These are phyloP conservation scores for Notolabrus celidotus DNA, from an alignment of 2,797 vertebrate genomes.

Conservation along the genomic window DNA sequence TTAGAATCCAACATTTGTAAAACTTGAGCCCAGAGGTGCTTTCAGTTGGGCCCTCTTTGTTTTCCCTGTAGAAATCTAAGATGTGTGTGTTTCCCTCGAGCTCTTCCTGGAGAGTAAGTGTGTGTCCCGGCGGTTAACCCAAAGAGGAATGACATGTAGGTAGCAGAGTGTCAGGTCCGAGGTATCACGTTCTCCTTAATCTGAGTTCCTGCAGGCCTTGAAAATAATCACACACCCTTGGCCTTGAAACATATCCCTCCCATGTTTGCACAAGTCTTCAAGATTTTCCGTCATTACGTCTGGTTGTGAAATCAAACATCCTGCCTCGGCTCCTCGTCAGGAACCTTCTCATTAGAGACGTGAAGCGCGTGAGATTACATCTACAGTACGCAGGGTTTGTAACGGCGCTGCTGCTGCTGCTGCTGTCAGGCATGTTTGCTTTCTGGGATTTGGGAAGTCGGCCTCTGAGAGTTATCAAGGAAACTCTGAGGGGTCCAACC, in stretches of 20 bases:
- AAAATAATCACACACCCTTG: slow-evolving; percentile 16
- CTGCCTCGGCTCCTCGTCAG: slow-evolving; percentile 20
- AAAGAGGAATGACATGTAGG: slow-evolving; percentile 8
- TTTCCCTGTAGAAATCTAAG: no score
- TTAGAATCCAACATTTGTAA: no score
- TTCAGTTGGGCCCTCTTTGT: no score
- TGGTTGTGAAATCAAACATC: slow-evolving; percentile 37
- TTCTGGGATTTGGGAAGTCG: slow-evolving; percentile 44
- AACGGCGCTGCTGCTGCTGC: no score
- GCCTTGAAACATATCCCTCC: slow-evolving; percentile 18
- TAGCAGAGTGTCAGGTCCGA: not conserved
- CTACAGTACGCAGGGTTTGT: slow-evolving; percentile 26
- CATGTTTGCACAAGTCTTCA: slow-evolving; percentile 49
- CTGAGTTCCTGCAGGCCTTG: not conserved
- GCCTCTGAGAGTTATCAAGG: slow-evolving; percentile 55
- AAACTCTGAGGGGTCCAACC: slow-evolving; percentile 48
- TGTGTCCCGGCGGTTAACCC: slow-evolving; percentile 32
- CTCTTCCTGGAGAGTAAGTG: slow-evolving; percentile 19
- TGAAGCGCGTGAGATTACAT: slow-evolving; percentile 22
- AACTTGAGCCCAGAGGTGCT: no score
- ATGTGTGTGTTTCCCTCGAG: slow-evolving; percentile 21
- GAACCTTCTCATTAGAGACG: slow-evolving; percentile 43
- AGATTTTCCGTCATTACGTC: slow-evolving; percentile 40
- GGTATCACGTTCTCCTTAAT: slow-evolving; percentile 25
- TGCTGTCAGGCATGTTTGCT: slow-evolving; percentile 59